Conservation (phyloP, 2,888 invertebrate species). For the Lamellibrachia columna region DNA sequence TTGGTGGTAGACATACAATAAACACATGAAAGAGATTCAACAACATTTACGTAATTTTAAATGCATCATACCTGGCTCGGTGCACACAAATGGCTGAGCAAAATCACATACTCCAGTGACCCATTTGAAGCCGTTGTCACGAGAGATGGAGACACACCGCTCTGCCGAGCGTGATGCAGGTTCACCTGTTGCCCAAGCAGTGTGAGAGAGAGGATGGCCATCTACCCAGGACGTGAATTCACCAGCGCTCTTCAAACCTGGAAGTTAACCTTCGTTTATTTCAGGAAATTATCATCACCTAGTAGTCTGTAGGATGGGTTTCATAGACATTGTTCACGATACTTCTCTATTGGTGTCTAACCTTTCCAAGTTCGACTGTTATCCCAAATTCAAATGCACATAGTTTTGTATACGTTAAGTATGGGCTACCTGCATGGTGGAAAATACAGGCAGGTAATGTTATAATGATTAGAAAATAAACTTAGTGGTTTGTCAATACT, state of each 20-base stretch:
- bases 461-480: no score
- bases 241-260: not conserved
- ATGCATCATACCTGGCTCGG: not conserved
- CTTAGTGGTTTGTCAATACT: no score
- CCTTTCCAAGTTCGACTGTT: no score
- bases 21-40: not conserved
- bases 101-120: not conserved
- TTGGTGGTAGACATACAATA: not conserved
- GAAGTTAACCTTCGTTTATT: not conserved
- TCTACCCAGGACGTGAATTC: not conserved
- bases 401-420: no score
- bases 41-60: not conserved
- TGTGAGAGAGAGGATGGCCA: not conserved
- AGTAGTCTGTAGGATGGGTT: no score
- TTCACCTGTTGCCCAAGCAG: not conserved
- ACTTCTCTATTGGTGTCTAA: no score
- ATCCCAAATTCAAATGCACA: no score
- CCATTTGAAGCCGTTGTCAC: not conserved
- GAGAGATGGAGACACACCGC: not conserved
- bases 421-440: no score
- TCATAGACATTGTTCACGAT: no score
- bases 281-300: no score
- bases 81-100: not conserved
- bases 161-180: not conserved
- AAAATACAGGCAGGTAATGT: no score